phyloP scores from a whole-genome alignment of 2,888 invertebrate genomes.

The Heliconius ismenius region DNA sequence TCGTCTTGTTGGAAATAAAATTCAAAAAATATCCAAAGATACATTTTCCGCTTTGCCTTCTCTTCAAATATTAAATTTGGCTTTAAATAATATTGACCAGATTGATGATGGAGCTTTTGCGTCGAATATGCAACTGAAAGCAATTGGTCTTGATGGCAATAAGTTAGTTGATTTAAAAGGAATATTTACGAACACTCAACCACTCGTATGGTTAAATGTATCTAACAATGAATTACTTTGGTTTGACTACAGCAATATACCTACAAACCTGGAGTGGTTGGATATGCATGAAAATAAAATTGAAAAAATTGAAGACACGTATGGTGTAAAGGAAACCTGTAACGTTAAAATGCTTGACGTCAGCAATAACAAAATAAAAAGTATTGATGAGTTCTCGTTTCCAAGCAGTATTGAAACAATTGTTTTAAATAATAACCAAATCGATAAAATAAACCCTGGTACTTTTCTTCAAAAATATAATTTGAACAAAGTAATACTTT shows the following conservation, averaged over 20 bases:
- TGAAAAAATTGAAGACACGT: conserved; percentile 87
- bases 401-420: conserved; percentile 88
- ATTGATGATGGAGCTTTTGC: conserved; percentile 90
- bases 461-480: conserved; percentile 87
- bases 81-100: conserved; percentile 88
- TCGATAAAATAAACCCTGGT: conserved; percentile 85
- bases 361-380: conserved; percentile 86
- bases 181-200: conserved; percentile 87
- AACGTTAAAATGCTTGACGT: conserved; percentile 89
- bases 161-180: conserved; percentile 89
- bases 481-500: conserved; percentile 88
- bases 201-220: conserved; percentile 90
- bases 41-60: conserved; percentile 87
- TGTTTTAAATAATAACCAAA: conserved; percentile 88
- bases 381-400: conserved; percentile 85
- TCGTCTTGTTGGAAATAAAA: conserved; percentile 90
- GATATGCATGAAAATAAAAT: conserved; percentile 92
- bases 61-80: conserved; percentile 89
- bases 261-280: conserved; percentile 88
- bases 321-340: conserved; percentile 84
- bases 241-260: conserved; percentile 91
- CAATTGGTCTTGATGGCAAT: conserved; percentile 89
- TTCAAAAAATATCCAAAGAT: conserved; percentile 88
- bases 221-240: conserved; percentile 89
- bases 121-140: conserved; percentile 87